A percentile compares a stretch with the other conserved stretches of the same genome.
These are phyloP conservation scores for Piezodorus guildinii DNA, from an alignment of 1,140 invertebrate species.

Conservation along the genomic window DNA sequence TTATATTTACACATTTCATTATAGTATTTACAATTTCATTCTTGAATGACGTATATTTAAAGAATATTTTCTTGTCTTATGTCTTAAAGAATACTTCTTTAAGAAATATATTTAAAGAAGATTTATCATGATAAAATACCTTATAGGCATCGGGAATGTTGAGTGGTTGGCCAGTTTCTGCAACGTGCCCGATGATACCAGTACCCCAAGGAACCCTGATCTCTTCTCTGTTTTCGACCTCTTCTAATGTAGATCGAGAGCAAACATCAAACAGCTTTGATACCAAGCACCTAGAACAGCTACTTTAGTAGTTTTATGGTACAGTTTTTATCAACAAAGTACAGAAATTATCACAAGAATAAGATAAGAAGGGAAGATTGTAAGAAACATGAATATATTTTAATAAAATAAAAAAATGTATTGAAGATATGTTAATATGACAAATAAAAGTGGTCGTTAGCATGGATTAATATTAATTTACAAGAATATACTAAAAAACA, in stretches of 20 bases:
- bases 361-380: neutral
- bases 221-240: slow-evolving; percentile 84
- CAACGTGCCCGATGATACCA: slow-evolving; percentile 88
- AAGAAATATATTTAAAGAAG: too few species aligned
- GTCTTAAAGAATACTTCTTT: too few species aligned
- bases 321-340: neutral
- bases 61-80: too few species aligned
- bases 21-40: too few species aligned
- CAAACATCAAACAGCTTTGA: slow-evolving; percentile 92
- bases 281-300: slow-evolving; percentile 53
- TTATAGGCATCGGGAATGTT: slow-evolving; percentile 94
- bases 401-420: too few species aligned
- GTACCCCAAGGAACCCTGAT: slow-evolving; percentile 82
- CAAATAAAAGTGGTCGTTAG: too few species aligned
- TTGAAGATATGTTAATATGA: too few species aligned
- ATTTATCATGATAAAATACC: slow-evolving; percentile 43
- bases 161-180: slow-evolving; percentile 79
- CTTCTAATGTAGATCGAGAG: slow-evolving; percentile 74
- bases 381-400: too few species aligned
- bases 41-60: too few species aligned
- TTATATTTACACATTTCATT: too few species aligned
- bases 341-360: neutral
- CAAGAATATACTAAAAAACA: neutral
- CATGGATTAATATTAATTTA: neutral
- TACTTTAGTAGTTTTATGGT: neutral